Conservation (phyloP, 2,888 invertebrate species). For the Epirrhoe tristata region DNA sequence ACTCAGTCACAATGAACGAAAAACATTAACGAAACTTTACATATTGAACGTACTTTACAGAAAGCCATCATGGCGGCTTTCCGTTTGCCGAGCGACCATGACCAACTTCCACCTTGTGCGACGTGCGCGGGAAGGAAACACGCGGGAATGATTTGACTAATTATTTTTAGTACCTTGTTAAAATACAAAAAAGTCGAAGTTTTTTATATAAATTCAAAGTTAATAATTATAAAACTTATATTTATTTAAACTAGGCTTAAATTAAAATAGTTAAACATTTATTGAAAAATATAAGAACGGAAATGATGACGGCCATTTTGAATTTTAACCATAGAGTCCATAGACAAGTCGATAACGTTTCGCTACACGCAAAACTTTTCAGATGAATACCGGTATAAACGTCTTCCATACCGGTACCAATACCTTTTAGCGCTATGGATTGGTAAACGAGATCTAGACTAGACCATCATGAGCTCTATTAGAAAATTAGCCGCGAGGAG, state of each 20-base stretch:
- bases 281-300: constrained; percentile 21
- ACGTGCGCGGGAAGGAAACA: constrained; percentile 89
- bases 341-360: constrained; percentile 49
- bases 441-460: too few relatives aligned
- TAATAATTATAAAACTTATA: constrained; percentile 4
- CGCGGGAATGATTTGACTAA: constrained; percentile 76
- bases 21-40: constrained; percentile 90
- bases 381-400: neutral
- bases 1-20: constrained; percentile 92
- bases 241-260: neutral
- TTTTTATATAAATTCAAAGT: neutral
- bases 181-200: constrained; percentile 1
- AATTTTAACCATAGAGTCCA: constrained; percentile 51
- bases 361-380: constrained; percentile 35
- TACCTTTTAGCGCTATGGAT: too few relatives aligned
- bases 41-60: constrained; percentile 90
- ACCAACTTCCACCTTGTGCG: constrained; percentile 89
- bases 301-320: constrained; percentile 48
- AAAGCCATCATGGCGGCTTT: constrained; percentile 94
- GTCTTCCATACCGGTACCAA: neutral
- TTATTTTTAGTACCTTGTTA: constrained; percentile 42
- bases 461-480: too few relatives aligned
- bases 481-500: too few relatives aligned
- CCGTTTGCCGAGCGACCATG: constrained; percentile 86
- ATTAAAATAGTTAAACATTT: neutral